Conservation (phyloP, 2,113 vertebrate species). For the Hassar affinis region DNA sequence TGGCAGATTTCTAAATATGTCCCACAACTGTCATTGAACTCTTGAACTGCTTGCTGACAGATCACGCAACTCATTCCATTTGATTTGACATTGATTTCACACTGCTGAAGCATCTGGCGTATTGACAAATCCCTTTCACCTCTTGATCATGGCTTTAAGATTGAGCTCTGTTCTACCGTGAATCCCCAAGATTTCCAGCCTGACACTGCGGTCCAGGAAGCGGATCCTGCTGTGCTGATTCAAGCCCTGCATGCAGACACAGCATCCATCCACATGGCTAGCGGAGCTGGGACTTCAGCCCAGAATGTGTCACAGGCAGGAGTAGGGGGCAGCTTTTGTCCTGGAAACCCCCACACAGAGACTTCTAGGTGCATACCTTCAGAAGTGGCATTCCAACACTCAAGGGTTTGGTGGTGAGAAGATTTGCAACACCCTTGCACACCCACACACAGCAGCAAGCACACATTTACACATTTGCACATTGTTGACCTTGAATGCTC, state of each 20-base stretch:
- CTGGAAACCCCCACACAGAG: constrained; percentile 12
- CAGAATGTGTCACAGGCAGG: constrained; percentile 56
- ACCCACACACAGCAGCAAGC: background rate
- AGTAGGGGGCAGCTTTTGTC: constrained; percentile 45
- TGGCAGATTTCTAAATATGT: constrained; percentile 41
- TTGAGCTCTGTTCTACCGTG: constrained; percentile 28
- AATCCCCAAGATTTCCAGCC: constrained; percentile 42
- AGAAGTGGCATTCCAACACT: constrained; percentile 38
- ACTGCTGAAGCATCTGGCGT: constrained; percentile 33
- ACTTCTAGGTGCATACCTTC: constrained; percentile 47
- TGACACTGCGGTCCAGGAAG: constrained; percentile 25
- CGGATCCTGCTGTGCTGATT: constrained; percentile 46
- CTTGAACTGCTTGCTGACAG: constrained; percentile 17
- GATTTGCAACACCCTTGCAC: constrained; percentile 6
- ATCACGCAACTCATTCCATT: constrained; percentile 50
- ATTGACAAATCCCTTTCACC: constrained; percentile 36
- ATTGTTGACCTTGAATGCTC: background rate
- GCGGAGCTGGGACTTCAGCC: constrained; percentile 46
- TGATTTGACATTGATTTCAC: constrained; percentile 53
- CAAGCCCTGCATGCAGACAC: constrained; percentile 44
- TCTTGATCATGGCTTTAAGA: constrained; percentile 31
- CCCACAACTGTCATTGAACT: constrained; percentile 46
- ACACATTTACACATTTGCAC: constrained; percentile 2
- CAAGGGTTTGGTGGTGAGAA: constrained; percentile 31
- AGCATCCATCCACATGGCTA: constrained; percentile 28